These are phyloP conservation scores for Sylvilagus floridanus DNA, from an alignment of 2,797 vertebrate genomes.

Conservation along the genomic window DNA sequence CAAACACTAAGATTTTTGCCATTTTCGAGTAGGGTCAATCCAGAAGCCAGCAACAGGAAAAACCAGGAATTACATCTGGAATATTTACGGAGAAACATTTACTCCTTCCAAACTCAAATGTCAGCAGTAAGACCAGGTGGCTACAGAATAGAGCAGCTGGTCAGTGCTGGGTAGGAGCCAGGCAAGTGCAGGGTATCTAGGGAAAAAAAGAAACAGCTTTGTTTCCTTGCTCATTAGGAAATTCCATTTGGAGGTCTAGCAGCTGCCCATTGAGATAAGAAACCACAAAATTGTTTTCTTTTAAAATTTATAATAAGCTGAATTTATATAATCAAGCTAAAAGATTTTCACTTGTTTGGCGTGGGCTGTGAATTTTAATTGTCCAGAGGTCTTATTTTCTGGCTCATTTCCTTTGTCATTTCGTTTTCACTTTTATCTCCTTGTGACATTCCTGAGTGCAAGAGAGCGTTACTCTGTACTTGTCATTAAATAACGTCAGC, in stretches of 20 bases:
- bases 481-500: conserved; percentile 77
- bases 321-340: conserved; percentile 74
- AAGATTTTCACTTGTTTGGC: conserved; percentile 61
- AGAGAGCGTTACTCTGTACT: conserved; percentile 65
- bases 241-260: conserved; percentile 69
- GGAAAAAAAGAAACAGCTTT: conserved; percentile 58
- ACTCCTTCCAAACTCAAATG: conserved; percentile 65
- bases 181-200: neutral
- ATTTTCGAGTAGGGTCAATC: neutral
- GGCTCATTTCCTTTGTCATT: conserved; percentile 73
- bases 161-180: conserved; percentile 40
- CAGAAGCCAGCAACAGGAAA: conserved; percentile 18
- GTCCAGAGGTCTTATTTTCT: conserved; percentile 69
- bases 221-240: conserved; percentile 72
- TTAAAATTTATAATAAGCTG: conserved; percentile 69
- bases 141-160: conserved; percentile 54
- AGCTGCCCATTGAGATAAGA: conserved; percentile 76
- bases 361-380: conserved; percentile 72
- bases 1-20: neutral
- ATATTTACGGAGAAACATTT: neutral
- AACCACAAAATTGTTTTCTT: conserved; percentile 71
- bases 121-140: conserved; percentile 46
- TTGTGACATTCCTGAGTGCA: conserved; percentile 62
- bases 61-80: neutral
- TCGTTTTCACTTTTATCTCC: conserved; percentile 77